Evolutionary conservation across 2,888 invertebrate species (phyloP), one percentile per base, ranked within the genome.

Genomic region (Patella caerulea): DNA sequence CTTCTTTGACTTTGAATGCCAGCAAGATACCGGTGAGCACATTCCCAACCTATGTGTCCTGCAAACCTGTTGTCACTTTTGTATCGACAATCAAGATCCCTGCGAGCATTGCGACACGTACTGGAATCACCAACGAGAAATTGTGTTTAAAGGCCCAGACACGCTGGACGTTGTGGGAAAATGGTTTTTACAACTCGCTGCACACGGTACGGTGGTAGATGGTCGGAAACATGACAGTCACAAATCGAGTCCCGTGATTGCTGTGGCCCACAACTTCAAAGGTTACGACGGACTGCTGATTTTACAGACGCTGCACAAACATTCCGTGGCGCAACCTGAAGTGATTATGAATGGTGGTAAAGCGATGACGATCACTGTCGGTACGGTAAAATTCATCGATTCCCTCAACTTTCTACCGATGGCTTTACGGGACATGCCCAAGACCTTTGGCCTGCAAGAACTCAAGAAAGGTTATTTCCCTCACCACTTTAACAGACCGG

Each of bases 1-100:
- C 59, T 59, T 59, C 14, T 59, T 59, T 14, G 59, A 59, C 59
- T 56, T 56, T 56, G 56, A 56, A 56, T 56, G 56, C n/a, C 56
- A 56, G 15, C 56, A 56, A 11, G 56, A 56, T 56, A 17, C 56
- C 9, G n/a, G 17, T 19, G 59, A 59, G 0, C 59, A 59, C 59
- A 17, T 59, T 19, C 65, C 65, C n/a, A 65, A 65, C 65, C 24
- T 65, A 14, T 65, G 65, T n/a, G 65, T 65, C 5, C 24, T 65
- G 3, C 65, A 65, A 0, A 2, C 24, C 1, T 65, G n/a, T 3
- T 65, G 65, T 19, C 65, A 65, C 24, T 65, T 65, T 14, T 65
- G 65, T 5, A 65, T 65, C 24, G 12, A 65, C 2, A 3, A n/a
- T 2, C 9, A n/a, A 3, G 19, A n/a, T 2, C n/a, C n/a, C n/a